A percentile compares a stretch with the other conserved stretches of the same genome.
phyloP scores from a whole-genome alignment of 2,113 vertebrate genomes.

The western clawed frog (Xenopus tropicalis) region UCB_Xtro_10.0 CM004448.2:40014501-40015000 shows the following conservation, averaged over 20 bases:
- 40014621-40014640: constrained; percentile 70
- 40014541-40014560: constrained; percentile 31
- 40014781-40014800: constrained; percentile 70
- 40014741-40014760: constrained; percentile 70
- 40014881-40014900: too few relatives aligned
- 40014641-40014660: constrained; percentile 62
- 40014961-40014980: too few relatives aligned
- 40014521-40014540: constrained; percentile 18
- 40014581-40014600: constrained; percentile 66
- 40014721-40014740: constrained; percentile 76
- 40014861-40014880: too few relatives aligned
- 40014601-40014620: constrained; percentile 69
- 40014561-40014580: constrained; percentile 24
- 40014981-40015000: too few relatives aligned
- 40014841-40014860: not conserved
- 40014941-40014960: too few relatives aligned
- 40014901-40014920: too few relatives aligned
- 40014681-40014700: constrained; percentile 65
- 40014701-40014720: constrained; percentile 70
- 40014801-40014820: constrained; percentile 71
- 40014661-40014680: constrained; percentile 61
- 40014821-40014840: constrained; percentile 58
- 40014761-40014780: constrained; percentile 68
- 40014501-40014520: constrained; percentile 32
- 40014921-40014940: too few relatives aligned